phyloP scores from a whole-genome alignment of 2,113 vertebrate species.

The Oreocharis arfaki region DNA sequence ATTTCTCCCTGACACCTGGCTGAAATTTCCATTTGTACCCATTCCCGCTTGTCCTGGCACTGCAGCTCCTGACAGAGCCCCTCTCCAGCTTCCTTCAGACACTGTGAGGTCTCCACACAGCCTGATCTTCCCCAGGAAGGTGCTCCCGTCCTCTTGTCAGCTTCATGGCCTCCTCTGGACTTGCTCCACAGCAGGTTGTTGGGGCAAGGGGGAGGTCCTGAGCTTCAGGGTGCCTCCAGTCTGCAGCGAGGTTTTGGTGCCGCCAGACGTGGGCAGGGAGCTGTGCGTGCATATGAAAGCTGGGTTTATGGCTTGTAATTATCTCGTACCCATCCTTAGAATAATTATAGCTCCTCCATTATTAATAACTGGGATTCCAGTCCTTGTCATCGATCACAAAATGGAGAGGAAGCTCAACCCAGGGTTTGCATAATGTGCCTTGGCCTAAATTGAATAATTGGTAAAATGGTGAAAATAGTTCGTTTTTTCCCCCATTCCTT shows the following conservation, averaged over 20 bases:
- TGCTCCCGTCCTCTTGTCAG: rapidly evolving
- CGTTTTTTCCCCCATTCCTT: slow-evolving; percentile 3
- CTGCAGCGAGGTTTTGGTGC: background rate
- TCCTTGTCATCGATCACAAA: slow-evolving; percentile 42
- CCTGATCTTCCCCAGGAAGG: background rate
- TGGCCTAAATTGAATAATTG: slow-evolving; percentile 50
- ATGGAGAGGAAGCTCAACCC: slow-evolving; percentile 35
- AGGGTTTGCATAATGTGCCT: slow-evolving; percentile 30
- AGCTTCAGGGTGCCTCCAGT: background rate
- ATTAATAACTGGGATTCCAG: slow-evolving; percentile 72
- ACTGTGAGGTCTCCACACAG: background rate
- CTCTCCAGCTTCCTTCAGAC: background rate
- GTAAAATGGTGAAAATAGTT: slow-evolving; percentile 36
- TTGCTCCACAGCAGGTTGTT: background rate
- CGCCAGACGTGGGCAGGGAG: background rate
- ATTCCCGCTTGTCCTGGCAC: no score
- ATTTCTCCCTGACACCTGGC: background rate
- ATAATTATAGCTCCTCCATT: slow-evolving; percentile 64
- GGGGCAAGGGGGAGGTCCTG: background rate
- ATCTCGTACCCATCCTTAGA: slow-evolving; percentile 62
- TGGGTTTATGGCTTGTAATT: slow-evolving; percentile 73
- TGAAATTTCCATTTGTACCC: background rate
- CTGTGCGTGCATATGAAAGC: background rate
- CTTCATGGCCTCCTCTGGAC: background rate
- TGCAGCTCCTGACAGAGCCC: background rate